These are phyloP conservation scores for Harpalus rubripes DNA, from an alignment of 2,888 invertebrate species.

Conservation along the genomic window DNA sequence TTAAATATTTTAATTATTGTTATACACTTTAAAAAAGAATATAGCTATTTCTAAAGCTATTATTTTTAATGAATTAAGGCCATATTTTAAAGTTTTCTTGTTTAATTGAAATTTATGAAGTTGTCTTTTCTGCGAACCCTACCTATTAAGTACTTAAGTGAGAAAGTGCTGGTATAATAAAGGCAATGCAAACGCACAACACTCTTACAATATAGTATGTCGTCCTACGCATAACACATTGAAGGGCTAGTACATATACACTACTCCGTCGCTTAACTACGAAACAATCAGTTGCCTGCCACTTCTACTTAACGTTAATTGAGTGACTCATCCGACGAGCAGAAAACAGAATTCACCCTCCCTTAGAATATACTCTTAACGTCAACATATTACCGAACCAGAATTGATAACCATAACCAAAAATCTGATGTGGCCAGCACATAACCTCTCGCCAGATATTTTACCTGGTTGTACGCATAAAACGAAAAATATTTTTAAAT, in stretches of 20 bases:
- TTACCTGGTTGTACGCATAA: too few species aligned
- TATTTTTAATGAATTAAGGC: neutral
- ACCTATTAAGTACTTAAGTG: conserved; percentile 9
- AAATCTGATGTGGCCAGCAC: too few species aligned
- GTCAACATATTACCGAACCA: conserved; percentile 55
- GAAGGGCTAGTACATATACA: conserved; percentile 33
- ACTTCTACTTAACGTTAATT: conserved; percentile 66
- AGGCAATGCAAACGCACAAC: neutral
- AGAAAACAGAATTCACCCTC: conserved; percentile 59
- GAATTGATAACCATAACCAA: too few species aligned
- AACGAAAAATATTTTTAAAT: too few species aligned
- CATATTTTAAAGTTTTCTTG: neutral
- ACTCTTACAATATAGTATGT: conserved; percentile 3
- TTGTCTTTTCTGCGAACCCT: conserved; percentile 16
- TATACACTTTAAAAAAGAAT: neutral
- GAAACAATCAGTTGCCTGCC: conserved; percentile 65
- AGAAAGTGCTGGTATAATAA: conserved; percentile 50
- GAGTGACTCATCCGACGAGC: conserved; percentile 63
- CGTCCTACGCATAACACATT: neutral
- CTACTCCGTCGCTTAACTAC: conserved; percentile 40
- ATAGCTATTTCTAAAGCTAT: neutral
- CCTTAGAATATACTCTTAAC: conserved; percentile 35
- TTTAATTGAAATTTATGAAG: conserved; percentile 1
- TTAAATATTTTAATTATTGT: too few species aligned
- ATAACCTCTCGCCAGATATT: too few species aligned